These are phyloP conservation scores for Cyphomyrmex costatus DNA, from an alignment of 1,140 invertebrate species.

Conservation along the genomic window DNA sequence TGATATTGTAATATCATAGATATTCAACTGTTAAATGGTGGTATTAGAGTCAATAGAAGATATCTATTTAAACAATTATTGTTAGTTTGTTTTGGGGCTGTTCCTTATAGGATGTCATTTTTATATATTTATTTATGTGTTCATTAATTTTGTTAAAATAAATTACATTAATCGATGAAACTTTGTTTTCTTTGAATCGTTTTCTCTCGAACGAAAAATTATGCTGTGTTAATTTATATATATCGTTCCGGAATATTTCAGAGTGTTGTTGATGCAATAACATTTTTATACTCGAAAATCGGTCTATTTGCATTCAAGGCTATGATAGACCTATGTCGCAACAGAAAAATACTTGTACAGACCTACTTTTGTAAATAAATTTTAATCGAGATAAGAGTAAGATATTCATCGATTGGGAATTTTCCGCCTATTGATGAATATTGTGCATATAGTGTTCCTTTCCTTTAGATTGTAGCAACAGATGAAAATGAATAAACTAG, in stretches of 20 bases:
- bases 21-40: constrained; percentile 16
- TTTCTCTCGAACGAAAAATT: constrained; percentile 59
- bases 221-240: constrained; percentile 46
- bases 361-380: constrained; percentile 80
- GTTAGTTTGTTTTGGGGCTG: not conserved
- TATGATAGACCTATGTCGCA: constrained; percentile 78
- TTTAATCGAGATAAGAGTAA: constrained; percentile 75
- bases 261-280: constrained; percentile 70
- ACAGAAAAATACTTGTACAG: constrained; percentile 76
- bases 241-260: constrained; percentile 35
- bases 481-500: constrained; percentile 68
- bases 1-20: not conserved
- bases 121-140: constrained; percentile 13
- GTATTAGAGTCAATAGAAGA: constrained; percentile 1
- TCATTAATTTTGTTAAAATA: not conserved
- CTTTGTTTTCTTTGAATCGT: constrained; percentile 4
- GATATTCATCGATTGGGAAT: constrained; percentile 78
- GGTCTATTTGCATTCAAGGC: constrained; percentile 79
- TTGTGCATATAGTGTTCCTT: constrained; percentile 81
- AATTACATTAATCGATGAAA: not conserved
- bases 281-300: constrained; percentile 74
- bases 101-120: not conserved
- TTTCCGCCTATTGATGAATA: constrained; percentile 80
- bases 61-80: not conserved
- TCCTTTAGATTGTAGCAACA: constrained; percentile 75